A percentile compares a stretch with the other conserved stretches of the same genome.
These are phyloP conservation scores for Masticophis lateralis DNA, from an alignment of 2,797 vertebrate genomes.

Conservation along the genomic window DNA sequence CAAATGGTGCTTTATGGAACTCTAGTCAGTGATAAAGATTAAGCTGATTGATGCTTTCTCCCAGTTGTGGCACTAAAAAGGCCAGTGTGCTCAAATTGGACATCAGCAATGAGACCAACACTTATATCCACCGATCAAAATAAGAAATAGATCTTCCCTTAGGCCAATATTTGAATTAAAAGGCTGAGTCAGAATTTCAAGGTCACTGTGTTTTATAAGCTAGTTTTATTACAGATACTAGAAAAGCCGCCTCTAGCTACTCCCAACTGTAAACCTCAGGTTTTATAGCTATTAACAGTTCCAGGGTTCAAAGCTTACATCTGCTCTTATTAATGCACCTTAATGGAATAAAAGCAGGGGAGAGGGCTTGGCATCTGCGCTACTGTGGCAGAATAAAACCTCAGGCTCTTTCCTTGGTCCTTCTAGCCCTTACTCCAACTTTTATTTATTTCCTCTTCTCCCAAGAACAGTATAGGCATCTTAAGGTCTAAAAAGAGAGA, in stretches of 20 bases:
- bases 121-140: background rate
- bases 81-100: background rate
- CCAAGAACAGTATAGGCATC: background rate
- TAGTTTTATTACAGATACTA: background rate
- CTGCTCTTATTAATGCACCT: background rate
- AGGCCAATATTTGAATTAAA: background rate
- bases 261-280: background rate
- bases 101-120: too few species aligned
- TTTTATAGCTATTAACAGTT: background rate
- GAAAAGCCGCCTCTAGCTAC: background rate
- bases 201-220: background rate
- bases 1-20: background rate
- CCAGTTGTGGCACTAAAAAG: background rate
- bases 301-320: background rate
- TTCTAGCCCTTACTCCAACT: background rate
- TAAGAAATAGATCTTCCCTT: background rate
- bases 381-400: background rate
- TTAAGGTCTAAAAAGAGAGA: background rate
- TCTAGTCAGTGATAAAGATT: background rate
- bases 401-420: background rate
- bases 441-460: background rate
- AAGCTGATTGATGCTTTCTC: background rate
- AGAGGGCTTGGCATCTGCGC: background rate
- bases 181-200: background rate
- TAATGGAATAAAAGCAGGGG: background rate